These are phyloP conservation scores for Sparus aurata DNA, from an alignment of 2,797 vertebrate species.

Conservation along the genomic window DNA sequence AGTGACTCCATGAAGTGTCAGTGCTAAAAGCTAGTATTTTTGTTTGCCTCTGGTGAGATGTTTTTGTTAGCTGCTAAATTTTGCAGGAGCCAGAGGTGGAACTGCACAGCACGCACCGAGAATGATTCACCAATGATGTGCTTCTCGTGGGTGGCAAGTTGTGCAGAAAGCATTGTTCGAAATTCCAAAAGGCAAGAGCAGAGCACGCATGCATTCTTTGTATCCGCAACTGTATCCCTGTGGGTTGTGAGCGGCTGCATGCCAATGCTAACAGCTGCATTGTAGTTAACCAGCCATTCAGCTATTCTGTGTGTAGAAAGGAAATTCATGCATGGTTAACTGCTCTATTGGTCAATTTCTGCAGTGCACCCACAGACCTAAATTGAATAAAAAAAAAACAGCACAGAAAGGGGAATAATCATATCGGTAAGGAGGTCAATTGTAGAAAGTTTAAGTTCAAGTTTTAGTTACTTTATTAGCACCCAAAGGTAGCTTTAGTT, in stretches of 20 bases:
- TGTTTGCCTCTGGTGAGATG: slow-evolving; percentile 21
- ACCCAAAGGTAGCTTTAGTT: too few species aligned
- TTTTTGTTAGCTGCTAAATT: slow-evolving; percentile 22
- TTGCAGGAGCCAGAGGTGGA: slow-evolving; percentile 13
- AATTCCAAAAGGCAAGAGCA: slow-evolving; percentile 18
- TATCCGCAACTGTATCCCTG: slow-evolving; percentile 26
- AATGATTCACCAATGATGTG: slow-evolving; percentile 30
- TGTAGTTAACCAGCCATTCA: slow-evolving; percentile 18
- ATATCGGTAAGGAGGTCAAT: background rate
- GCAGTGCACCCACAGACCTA: background rate
- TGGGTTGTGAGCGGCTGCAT: slow-evolving; percentile 26
- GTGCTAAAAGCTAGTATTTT: slow-evolving; percentile 7
- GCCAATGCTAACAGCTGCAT: slow-evolving; percentile 18
- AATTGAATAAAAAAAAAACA: background rate
- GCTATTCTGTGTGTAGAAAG: slow-evolving; percentile 1
- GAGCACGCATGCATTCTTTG: slow-evolving; percentile 13
- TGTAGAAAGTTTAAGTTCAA: too few species aligned
- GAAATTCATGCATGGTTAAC: slow-evolving; percentile 1
- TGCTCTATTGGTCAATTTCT: background rate
- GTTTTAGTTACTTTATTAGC: too few species aligned
- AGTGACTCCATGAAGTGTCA: slow-evolving; percentile 10
- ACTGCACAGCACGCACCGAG: background rate
- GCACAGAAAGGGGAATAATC: background rate
- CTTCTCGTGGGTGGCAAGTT: slow-evolving; percentile 22
- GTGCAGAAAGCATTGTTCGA: slow-evolving; percentile 23